phyloP scores from a whole-genome alignment of 2,888 invertebrate genomes.

The Pocota personata region DNA sequence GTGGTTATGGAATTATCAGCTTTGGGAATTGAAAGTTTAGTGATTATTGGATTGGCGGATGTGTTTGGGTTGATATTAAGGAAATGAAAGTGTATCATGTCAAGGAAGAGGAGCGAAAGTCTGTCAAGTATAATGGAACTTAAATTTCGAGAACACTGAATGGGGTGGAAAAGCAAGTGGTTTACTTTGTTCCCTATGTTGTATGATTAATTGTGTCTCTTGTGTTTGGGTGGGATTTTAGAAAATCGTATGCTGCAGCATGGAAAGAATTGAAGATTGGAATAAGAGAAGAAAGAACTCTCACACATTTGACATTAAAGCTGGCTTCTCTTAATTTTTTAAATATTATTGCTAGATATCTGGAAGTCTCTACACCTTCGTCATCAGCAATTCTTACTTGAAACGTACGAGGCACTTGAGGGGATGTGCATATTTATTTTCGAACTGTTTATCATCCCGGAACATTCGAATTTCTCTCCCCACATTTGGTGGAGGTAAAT shows the following conservation, averaged over 20 bases:
- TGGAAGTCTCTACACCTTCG: too few species aligned
- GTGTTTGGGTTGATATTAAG: neutral
- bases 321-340: neutral
- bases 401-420: too few species aligned
- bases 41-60: neutral
- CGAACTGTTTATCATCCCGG: too few species aligned
- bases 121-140: neutral
- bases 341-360: too few species aligned
- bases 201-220: neutral
- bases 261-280: neutral
- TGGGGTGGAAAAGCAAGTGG: neutral
- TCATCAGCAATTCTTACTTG: too few species aligned
- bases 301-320: neutral
- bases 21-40: constrained; percentile 18
- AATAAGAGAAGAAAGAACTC: neutral
- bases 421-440: too few species aligned
- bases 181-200: neutral
- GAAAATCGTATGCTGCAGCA: neutral
- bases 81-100: neutral
- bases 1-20: constrained; percentile 14
- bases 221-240: neutral
- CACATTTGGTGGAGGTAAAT: too few species aligned
- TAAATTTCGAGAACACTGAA: neutral
- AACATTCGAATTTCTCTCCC: too few species aligned
- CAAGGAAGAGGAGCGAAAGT: neutral